Evolutionary conservation across 2,888 invertebrate genomes (phyloP), one percentile per base, ranked within the genome.

Genomic region (Watsonalla cultraria): DNA sequence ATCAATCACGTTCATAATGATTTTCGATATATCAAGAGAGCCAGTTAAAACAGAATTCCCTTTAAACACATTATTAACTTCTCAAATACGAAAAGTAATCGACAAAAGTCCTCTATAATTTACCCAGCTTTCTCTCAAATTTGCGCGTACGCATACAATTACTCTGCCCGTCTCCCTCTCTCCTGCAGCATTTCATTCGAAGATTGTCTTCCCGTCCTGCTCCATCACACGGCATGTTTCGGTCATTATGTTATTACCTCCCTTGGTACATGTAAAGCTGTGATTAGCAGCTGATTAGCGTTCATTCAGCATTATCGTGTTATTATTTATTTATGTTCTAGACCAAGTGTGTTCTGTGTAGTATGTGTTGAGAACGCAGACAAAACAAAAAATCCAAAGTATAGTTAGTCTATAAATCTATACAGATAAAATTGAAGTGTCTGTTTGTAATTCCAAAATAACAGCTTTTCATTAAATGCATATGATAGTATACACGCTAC

Each of bases 301-400:
- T 76, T 80, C 86, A 87, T 89, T 87, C 88, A 84, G 83, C 80
- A 82, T 88, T 87, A 88, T 88, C 87, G 84, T 83, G 85, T 85
- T 85, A 87, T 89, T 88, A 88, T 89, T 89, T 89, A 89, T 89
- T 88, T 88, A 84, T 88, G 86, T 86, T 88, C 83, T 84, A 82
- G 78, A 82, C 66, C 80, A 79, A 84, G 88, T 87, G 80, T 84
- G 85, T 88, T 86, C 86, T 88, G 82, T 83, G 37, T 55, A 82
- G 86, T 76, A 78, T 75, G 76, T 8, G 60, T 5, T 0, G 24
- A 59, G 15, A 39, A 14, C 46, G 13, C 34, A 74, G 74, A 84
- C 70, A 33, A 61, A 59, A 35, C 13, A 33, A 35, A 46, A 47
- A n/a, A n/a, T n/a, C n/a, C n/a, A n/a, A n/a, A n/a, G n/a, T n/a